Evolutionary conservation across 2,888 invertebrate genomes (phyloP).

Genomic region (Metellina segmentata): DNA sequence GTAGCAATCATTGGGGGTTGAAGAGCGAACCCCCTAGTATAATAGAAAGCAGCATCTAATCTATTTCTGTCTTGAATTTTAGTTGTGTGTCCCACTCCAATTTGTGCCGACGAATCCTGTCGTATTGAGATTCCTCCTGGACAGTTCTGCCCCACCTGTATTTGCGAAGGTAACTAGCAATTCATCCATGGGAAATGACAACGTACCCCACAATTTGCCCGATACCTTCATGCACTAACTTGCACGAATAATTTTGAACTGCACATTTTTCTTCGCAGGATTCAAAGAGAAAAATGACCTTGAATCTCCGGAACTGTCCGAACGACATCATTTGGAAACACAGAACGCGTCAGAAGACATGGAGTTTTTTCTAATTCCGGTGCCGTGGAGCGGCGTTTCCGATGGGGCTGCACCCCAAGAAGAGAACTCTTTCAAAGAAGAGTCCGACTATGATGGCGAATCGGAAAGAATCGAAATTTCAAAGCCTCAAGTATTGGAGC

Average conservation of each 20-base stretch:
- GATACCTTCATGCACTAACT: too few relatives aligned
- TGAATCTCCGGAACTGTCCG: background rate
- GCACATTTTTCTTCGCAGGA: background rate
- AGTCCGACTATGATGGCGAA: background rate
- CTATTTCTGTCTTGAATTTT: background rate
- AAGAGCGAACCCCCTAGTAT: too few relatives aligned
- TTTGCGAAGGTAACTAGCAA: conserved; percentile 53
- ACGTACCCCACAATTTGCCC: too few relatives aligned
- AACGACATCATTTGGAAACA: background rate
- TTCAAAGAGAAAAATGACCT: background rate
- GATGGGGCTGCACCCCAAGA: background rate
- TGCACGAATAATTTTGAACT: background rate
- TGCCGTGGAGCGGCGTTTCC: background rate
- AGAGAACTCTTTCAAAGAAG: background rate
- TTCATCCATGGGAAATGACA: too few relatives aligned
- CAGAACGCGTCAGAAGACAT: background rate
- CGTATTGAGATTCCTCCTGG: conserved; percentile 56
- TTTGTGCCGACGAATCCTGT: conserved; percentile 65
- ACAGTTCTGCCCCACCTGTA: conserved; percentile 63
- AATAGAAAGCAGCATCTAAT: background rate
- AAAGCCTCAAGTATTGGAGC: background rate
- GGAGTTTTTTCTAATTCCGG: background rate
- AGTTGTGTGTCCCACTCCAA: conserved; percentile 66
- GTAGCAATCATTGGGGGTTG: too few relatives aligned
- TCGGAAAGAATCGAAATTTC: background rate